phyloP scores from a whole-genome alignment of 2,888 invertebrate species.

The Lagria hirta region DNA sequence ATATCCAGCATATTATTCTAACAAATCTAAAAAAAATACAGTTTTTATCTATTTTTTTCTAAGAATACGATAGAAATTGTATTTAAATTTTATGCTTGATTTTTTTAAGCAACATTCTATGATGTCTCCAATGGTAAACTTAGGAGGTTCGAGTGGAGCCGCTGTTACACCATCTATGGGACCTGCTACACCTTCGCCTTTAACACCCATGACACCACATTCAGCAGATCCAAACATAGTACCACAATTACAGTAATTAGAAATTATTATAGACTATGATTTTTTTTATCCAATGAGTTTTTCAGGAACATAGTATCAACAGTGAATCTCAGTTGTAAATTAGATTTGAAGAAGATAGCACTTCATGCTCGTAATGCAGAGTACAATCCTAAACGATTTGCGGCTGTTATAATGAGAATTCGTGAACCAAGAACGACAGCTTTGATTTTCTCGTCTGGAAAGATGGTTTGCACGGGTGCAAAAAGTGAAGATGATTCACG shows the following conservation, averaged over 20 bases:
- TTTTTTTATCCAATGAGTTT: conserved; percentile 31
- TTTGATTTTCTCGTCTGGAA: conserved; percentile 80
- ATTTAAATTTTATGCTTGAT: conserved; percentile 43
- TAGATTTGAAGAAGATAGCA: conserved; percentile 96
- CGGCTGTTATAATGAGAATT: conserved; percentile 97
- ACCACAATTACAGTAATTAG: conserved; percentile 81
- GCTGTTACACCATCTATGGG: conserved; percentile 66
- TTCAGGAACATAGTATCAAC: conserved; percentile 96
- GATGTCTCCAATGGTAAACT: conserved; percentile 70
- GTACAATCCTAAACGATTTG: conserved; percentile 98
- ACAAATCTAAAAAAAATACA: no score
- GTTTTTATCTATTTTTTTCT: no score
- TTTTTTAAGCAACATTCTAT: conserved; percentile 88
- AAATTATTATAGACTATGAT: conserved; percentile 1
- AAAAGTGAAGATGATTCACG: conserved; percentile 81
- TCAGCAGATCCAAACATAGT: conserved; percentile 92
- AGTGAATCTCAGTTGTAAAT: conserved; percentile 91
- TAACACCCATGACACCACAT: conserved; percentile 88
- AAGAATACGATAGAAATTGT: no score
- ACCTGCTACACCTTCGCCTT: conserved; percentile 76
- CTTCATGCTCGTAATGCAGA: conserved; percentile 98
- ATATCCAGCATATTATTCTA: no score
- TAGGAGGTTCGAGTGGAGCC: conserved; percentile 61
- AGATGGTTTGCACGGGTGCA: conserved; percentile 87
- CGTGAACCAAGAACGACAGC: conserved; percentile 86